Conservation (phyloP, 2,888 invertebrate genomes). For the Lysandra coridon region DNA sequence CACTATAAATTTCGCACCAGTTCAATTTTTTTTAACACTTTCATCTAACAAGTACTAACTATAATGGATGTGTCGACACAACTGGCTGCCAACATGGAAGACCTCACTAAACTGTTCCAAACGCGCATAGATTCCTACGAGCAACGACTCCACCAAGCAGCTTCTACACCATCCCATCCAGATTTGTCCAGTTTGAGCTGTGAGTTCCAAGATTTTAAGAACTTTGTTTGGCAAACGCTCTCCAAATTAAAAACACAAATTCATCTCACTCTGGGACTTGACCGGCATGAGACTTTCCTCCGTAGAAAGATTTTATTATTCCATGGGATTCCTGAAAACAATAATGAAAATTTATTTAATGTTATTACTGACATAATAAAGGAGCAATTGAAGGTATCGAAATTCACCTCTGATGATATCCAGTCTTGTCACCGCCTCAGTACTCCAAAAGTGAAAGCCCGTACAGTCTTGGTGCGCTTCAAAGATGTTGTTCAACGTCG, state of each 20-base stretch:
- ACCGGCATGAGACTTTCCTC: conserved; percentile 4
- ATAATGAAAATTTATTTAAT: conserved; percentile 5
- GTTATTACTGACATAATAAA: background rate
- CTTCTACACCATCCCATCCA: background rate
- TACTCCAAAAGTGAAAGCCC: too few relatives aligned
- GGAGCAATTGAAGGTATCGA: background rate
- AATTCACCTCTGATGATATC: background rate
- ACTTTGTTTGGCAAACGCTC: background rate
- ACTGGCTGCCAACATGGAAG: background rate
- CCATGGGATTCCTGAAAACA: background rate
- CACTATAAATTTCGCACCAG: too few relatives aligned
- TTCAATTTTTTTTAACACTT: too few relatives aligned
- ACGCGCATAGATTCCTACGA: background rate
- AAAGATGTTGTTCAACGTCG: too few relatives aligned
- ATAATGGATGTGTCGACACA: background rate
- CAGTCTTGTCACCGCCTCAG: too few relatives aligned
- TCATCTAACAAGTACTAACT: too few relatives aligned
- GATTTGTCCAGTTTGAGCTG: background rate
- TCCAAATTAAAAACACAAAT: background rate
- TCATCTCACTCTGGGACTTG: conserved; percentile 3
- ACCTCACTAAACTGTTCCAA: background rate
- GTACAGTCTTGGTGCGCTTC: too few relatives aligned
- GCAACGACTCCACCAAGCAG: background rate
- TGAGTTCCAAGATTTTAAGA: conserved; percentile 11
- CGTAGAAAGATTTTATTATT: conserved; percentile 10